Percentiles rank a stretch among this genome's conserved stretches.
phyloP scores from a whole-genome alignment of 35 echinoderm and acorn worm genomes.

The Acanthaster planci region DNA sequence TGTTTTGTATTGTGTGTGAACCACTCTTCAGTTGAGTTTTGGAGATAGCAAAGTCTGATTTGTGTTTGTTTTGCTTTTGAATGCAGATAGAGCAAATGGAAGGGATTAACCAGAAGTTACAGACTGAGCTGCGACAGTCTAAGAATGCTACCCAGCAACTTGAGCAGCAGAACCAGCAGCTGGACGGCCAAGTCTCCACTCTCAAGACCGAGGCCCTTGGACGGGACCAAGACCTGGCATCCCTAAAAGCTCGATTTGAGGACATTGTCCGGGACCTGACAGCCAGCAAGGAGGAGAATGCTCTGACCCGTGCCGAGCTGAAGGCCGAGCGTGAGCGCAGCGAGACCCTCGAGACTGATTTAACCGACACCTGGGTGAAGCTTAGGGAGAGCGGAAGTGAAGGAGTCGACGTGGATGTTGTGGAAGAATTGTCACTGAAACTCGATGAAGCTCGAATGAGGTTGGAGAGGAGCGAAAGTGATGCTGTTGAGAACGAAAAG shows the following conservation, averaged over 20 bases:
- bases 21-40: neutral
- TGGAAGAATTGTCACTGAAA: slow-evolving; percentile 10
- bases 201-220: slow-evolving; percentile 29
- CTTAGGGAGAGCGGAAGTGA: slow-evolving; percentile 40
- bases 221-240: slow-evolving; percentile 44
- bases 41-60: neutral
- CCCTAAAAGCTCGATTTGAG: slow-evolving; percentile 68
- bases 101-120: slow-evolving; percentile 67
- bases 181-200: slow-evolving; percentile 44
- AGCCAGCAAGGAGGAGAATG: slow-evolving; percentile 58
- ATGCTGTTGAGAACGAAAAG: slow-evolving; percentile 44
- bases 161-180: slow-evolving; percentile 71
- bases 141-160: slow-evolving; percentile 62
- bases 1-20: too few relatives aligned
- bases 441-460: slow-evolving; percentile 35
- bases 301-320: slow-evolving; percentile 46
- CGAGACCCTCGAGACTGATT: slow-evolving; percentile 68
- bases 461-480: slow-evolving; percentile 51
- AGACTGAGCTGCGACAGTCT: slow-evolving; percentile 77
- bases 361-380: slow-evolving; percentile 39
- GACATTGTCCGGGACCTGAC: slow-evolving; percentile 60
- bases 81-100: slow-evolving; percentile 81
- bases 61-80: slow-evolving; percentile 20
- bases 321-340: slow-evolving; percentile 70
- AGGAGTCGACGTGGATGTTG: slow-evolving; percentile 10